Percentiles rank a stretch among this genome's conserved stretches.
These are phyloP conservation scores for Myiotriccus ornatus DNA, from an alignment of 2,797 vertebrate genomes.

Conservation along the genomic window DNA sequence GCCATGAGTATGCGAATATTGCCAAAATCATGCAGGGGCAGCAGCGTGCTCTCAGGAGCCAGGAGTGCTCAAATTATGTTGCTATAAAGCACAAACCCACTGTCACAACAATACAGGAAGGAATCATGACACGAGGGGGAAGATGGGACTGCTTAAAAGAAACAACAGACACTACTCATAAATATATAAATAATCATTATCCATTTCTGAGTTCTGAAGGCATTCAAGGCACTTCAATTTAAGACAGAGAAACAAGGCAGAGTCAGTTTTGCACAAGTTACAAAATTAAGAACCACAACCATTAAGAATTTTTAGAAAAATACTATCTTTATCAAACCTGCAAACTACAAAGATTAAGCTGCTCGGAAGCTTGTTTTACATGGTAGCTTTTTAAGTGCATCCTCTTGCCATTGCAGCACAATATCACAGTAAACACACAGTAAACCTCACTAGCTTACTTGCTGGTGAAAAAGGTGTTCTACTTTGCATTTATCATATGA, in stretches of 20 bases:
- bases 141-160: not conserved
- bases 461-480: not conserved
- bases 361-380: not conserved
- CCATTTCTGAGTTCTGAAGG: not conserved
- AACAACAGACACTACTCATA: not conserved
- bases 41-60: not conserved
- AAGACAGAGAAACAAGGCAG: not conserved
- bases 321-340: not conserved
- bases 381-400: not conserved
- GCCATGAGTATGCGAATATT: not conserved
- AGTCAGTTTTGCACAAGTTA: not conserved
- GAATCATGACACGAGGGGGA: not conserved
- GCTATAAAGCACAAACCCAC: not conserved
- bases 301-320: not conserved
- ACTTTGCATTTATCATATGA: not conserved
- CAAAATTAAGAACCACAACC: not conserved
- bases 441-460: not conserved
- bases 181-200: not conserved
- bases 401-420: not conserved
- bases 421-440: not conserved
- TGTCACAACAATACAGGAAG: not conserved
- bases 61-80: not conserved
- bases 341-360: not conserved
- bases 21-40: not conserved
- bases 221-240: not conserved